Percentiles rank a stretch among this genome's conserved stretches.
Evolutionary conservation across 2,113 vertebrate genomes (phyloP).

Genomic region (Cygnus buccinator): DNA sequence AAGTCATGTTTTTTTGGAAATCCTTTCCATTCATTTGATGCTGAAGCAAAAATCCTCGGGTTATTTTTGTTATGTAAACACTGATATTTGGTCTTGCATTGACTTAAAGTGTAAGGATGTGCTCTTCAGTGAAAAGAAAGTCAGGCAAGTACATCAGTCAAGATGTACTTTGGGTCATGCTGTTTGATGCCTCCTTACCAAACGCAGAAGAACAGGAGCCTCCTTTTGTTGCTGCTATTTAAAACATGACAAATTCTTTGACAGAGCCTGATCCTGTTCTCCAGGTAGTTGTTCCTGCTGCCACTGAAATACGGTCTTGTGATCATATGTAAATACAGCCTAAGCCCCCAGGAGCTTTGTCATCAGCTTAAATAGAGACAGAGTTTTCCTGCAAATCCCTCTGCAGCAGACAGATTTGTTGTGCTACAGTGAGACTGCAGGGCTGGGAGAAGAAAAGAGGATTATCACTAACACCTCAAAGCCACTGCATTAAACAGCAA

Average conservation of each 20-base stretch:
- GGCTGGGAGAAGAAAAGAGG: slow-evolving; percentile 16
- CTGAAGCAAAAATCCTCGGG: not conserved
- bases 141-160: not conserved
- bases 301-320: not conserved
- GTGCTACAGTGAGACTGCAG: not conserved
- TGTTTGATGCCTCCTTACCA: not conserved
- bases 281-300: not conserved
- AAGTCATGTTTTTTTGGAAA: not conserved
- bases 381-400: not conserved
- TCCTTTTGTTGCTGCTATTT: not conserved
- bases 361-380: not conserved
- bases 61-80: slow-evolving; percentile 35
- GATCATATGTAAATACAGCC: not conserved
- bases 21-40: not conserved
- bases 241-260: not conserved
- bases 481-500: slow-evolving; percentile 6
- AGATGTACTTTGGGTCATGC: not conserved
- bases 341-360: not conserved
- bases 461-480: slow-evolving; percentile 43
- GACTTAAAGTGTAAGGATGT: not conserved
- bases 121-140: not conserved
- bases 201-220: not conserved
- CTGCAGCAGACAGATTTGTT: not conserved
- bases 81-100: not conserved
- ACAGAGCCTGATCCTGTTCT: not conserved